Evolutionary conservation across 2,797 vertebrate genomes (phyloP).

Genomic region (Vultur gryphus): DNA sequence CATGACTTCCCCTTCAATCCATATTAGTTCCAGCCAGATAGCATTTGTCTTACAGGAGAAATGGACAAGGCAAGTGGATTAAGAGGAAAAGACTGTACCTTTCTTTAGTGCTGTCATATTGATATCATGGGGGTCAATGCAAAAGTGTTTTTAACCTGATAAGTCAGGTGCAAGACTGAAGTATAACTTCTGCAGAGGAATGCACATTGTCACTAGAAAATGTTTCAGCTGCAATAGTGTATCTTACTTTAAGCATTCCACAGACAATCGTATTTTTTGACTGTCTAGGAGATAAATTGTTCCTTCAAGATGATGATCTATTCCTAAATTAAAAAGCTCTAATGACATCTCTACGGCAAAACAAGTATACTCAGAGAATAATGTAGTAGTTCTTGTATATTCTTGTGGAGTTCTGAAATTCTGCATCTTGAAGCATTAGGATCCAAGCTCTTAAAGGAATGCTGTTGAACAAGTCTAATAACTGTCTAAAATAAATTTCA

Average conservation of each 20-base stretch:
- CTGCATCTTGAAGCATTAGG: background rate
- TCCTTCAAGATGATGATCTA: background rate
- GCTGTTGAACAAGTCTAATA: background rate
- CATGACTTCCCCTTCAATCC: constrained; percentile 51
- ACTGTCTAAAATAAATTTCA: background rate
- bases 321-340: background rate
- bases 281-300: background rate
- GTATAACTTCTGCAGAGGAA: background rate
- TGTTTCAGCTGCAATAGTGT: background rate
- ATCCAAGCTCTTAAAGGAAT: background rate
- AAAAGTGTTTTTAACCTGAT: background rate
- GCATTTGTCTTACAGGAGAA: constrained; percentile 22
- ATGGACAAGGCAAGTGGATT: background rate
- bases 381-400: background rate
- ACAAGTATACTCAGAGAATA: background rate
- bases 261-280: background rate
- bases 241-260: background rate
- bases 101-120: background rate
- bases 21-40: constrained; percentile 50
- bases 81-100: background rate
- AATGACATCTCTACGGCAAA: background rate
- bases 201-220: background rate
- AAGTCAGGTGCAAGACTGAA: background rate
- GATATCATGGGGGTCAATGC: background rate
- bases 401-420: background rate